Evolutionary conservation across 2,888 invertebrate species (phyloP), one percentile per base, ranked within the genome.

Genomic region (Megaustenia siamemsis): DNA sequence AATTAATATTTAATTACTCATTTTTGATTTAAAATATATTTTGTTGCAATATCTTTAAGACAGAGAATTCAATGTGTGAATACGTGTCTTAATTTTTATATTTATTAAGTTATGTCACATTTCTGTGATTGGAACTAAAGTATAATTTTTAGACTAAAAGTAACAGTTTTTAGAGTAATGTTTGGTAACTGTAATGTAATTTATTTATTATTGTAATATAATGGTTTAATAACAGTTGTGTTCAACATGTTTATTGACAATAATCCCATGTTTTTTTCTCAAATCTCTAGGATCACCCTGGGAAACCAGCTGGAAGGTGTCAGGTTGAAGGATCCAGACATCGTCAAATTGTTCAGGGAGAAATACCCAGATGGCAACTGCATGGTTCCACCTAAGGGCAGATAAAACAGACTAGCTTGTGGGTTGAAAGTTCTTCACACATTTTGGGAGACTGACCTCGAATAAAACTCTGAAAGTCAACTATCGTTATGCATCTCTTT

Each of bases 301-400:
- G 99, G 99, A 0, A 99, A 99, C 95, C 99, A 99, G 94, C 96
- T 99, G 79, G 98, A 98, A 92, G 99, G 99, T 0, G 98, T 98
- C 0, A 96, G 97, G 78, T 94, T 99, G 0, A 96, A 98, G 0
- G 99, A 99, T 94, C 97, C 98, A 0, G 97, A 97, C 86, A 95
- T 99, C 18, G 97, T 98, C 82, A 96, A 96, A 84, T 96, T 97
- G 80, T 99, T 98, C 94, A 96, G 97, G 92, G 92, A 97, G 93
- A 95, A 97, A 63, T 99, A 99, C 94, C 99, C 99, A 0, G 98
- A 99, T 93, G 98, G 98, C 1, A 92, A 92, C 86, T 92, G 92
- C 86, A 87, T 93, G 89, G 90, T 86, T 32, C 92, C 92, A n/a
- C 89, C 91, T 0, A 89, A 90, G 80, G 82, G 82, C 49, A 83